Evolutionary conservation across 2,797 vertebrate species (phyloP).

Genomic region (Pempheris klunzingeri): DNA sequence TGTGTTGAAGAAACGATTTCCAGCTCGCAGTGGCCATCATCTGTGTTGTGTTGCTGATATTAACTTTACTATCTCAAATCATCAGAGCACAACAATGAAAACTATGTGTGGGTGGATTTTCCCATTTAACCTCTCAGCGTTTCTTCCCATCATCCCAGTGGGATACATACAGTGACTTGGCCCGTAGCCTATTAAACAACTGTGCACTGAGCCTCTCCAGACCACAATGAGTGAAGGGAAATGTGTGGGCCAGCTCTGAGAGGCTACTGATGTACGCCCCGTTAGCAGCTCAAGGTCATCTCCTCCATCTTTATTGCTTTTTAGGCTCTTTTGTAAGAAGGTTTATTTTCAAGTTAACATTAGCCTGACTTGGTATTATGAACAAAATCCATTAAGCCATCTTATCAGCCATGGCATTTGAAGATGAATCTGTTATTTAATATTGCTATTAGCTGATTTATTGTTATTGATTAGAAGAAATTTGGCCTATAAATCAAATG

Average conservation of each 20-base stretch:
- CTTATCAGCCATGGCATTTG: constrained; percentile 43
- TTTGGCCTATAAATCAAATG: constrained; percentile 28
- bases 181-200: constrained; percentile 41
- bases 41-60: neutral
- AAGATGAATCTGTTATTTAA: constrained; percentile 39
- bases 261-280: neutral
- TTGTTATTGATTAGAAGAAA: constrained; percentile 43
- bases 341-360: constrained; percentile 13
- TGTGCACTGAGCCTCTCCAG: constrained; percentile 10
- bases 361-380: neutral
- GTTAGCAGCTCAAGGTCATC: neutral
- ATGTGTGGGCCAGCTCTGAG: constrained; percentile 22
- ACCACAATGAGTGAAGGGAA: constrained; percentile 13
- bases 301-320: constrained; percentile 3
- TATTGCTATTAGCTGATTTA: constrained; percentile 33
- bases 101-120: constrained; percentile 27
- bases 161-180: constrained; percentile 40
- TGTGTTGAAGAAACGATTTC: neutral
- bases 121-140: constrained; percentile 8
- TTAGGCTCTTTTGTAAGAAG: neutral
- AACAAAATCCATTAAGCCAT: constrained; percentile 10
- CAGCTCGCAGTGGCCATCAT: neutral
- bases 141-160: constrained; percentile 21
- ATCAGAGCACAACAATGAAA: constrained; percentile 4
- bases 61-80: neutral